Percentiles rank a stretch among this genome's conserved stretches.
Evolutionary conservation across 64 coral and sea anemone species (phyloP).

Genomic region (Montipora foliosa): DNA sequence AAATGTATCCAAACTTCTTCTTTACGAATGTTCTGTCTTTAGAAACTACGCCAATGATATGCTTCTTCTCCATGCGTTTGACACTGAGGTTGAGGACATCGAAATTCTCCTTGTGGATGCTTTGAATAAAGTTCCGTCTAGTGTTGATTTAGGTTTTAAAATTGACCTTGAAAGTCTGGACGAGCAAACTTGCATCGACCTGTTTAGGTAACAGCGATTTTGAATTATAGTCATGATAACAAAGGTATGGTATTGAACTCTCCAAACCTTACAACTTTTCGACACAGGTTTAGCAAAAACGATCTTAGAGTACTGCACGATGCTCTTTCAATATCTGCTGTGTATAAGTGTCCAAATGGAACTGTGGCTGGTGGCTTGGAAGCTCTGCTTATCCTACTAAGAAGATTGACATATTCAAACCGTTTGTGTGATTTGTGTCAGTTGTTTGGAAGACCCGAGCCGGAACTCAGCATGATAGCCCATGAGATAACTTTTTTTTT

Average conservation of each 20-base stretch:
- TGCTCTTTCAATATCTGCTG: slow-evolving; percentile 47
- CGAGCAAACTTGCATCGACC: slow-evolving; percentile 45
- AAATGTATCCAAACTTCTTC: slow-evolving; percentile 7
- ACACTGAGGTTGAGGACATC: slow-evolving; percentile 53
- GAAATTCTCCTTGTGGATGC: slow-evolving; percentile 65
- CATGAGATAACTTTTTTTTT: slow-evolving; percentile 23
- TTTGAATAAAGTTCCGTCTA: slow-evolving; percentile 40
- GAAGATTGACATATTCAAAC: slow-evolving; percentile 54
- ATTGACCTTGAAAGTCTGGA: slow-evolving; percentile 60
- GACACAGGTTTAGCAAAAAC: slow-evolving; percentile 52
- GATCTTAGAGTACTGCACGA: slow-evolving; percentile 53
- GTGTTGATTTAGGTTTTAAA: slow-evolving; percentile 55
- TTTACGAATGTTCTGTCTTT: slow-evolving; percentile 36
- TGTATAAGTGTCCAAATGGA: slow-evolving; percentile 70
- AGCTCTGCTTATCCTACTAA: slow-evolving; percentile 53
- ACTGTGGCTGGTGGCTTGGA: slow-evolving; percentile 65
- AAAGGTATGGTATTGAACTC: slow-evolving; percentile 28
- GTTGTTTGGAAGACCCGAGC: slow-evolving; percentile 55
- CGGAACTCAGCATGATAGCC: slow-evolving; percentile 42
- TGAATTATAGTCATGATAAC: neutral
- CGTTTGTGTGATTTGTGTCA: neutral
- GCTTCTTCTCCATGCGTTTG: slow-evolving; percentile 39
- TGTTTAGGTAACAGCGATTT: slow-evolving; percentile 17
- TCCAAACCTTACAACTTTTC: slow-evolving; percentile 34
- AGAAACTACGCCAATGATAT: slow-evolving; percentile 58